phyloP scores from a whole-genome alignment of 2,113 vertebrate genomes.

The Saccopteryx bilineata region DNA sequence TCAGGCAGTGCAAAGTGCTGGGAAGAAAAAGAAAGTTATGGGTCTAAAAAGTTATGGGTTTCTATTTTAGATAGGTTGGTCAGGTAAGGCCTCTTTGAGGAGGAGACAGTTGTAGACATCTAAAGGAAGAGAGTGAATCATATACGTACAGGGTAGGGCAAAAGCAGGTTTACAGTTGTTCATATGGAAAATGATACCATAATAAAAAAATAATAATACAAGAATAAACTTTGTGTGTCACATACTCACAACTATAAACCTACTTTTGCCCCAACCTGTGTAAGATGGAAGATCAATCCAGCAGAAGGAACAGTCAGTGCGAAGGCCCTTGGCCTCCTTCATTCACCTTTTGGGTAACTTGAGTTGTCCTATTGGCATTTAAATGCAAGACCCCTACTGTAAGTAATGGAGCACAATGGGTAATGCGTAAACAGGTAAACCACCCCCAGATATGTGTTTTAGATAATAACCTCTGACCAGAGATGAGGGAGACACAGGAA shows the following conservation, averaged over 20 bases:
- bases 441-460: background rate
- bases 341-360: background rate
- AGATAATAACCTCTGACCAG: background rate
- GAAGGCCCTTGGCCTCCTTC: background rate
- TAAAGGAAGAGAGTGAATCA: background rate
- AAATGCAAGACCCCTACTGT: background rate
- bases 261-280: background rate
- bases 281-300: background rate
- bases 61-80: slow-evolving; percentile 34
- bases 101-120: background rate
- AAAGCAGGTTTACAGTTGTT: background rate
- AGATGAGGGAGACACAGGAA: background rate
- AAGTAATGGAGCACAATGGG: background rate
- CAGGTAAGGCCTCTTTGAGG: background rate
- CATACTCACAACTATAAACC: background rate
- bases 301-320: background rate
- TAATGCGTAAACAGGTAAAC: background rate
- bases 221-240: background rate
- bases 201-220: background rate
- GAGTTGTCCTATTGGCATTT: background rate
- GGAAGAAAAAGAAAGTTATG: background rate
- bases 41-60: background rate
- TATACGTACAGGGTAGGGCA: background rate
- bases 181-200: background rate
- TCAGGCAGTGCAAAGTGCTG: background rate